Evolutionary conservation across 2,113 vertebrate species (phyloP), one percentile per base, ranked within the genome.

Genomic region (Sinocyclocheilus maitianheensis): DNA sequence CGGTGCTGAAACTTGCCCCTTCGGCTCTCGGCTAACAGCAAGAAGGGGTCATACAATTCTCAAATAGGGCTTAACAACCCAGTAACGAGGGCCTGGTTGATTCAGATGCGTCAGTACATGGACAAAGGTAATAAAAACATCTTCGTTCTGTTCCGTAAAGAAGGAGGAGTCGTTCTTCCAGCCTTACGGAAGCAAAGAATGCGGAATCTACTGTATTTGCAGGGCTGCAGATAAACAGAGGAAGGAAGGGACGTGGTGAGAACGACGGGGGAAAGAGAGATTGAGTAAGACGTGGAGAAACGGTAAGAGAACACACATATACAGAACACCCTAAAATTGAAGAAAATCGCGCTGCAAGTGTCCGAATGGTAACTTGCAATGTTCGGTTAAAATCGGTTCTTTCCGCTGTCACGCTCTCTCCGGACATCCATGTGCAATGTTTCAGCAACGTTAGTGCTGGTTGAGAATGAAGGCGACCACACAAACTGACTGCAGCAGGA

Each of bases 1-100:
- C 91, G 88, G 91, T 92, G 90, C 92, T 92, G 93, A 92, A 93
- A 84, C 51, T 34, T 77, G 84, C 63, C 77, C 40, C 24, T 7
- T 24, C 5, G 24, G 13, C 48, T 20, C 46, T 37, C 20, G 10
- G 20, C 7, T 55, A 34, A 10, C 34, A 40, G 58, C 10, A 80
- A 80, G 58, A 43, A 5, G 22, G 30, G 18, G 12, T 62, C 5
- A 20, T 62, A 43, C 26, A 22, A 24, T 60, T 63, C 62, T 40
- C 51, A 82, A 46, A 34, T 34, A 82, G 30, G 24, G 43, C 58
- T 46, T 26, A 65, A 65, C 55, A 40, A 43, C 63, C 14, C 48
- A 40, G 46, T 20, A 40, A 37, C 18, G 48, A 72, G 16, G 2
- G 60, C 5, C 40, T 69, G 14, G 62, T 10, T 18, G 40, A 74